These are phyloP conservation scores for Nothoprocta pentlandii DNA, from an alignment of 2,113 vertebrate species.

Conservation along the genomic window DNA sequence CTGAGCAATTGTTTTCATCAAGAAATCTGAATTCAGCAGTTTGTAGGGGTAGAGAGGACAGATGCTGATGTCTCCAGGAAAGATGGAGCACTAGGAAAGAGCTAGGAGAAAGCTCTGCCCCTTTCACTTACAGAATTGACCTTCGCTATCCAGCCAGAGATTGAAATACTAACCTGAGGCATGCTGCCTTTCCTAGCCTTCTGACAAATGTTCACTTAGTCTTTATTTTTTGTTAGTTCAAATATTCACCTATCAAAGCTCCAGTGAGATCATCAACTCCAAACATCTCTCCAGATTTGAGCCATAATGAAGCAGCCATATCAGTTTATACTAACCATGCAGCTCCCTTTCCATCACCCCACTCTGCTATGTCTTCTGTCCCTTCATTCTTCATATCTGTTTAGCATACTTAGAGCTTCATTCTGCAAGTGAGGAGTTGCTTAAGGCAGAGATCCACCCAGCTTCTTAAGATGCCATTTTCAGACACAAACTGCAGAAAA, in stretches of 20 bases:
- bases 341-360: neutral
- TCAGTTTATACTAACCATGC: neutral
- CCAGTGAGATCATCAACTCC: neutral
- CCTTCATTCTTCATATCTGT: neutral
- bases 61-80: neutral
- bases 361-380: neutral
- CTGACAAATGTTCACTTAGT: neutral
- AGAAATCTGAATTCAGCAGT: slow-evolving; percentile 15
- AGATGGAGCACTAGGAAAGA: neutral
- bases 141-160: neutral
- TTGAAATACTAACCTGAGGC: neutral
- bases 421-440: neutral
- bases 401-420: accelerated
- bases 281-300: neutral
- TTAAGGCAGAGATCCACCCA: neutral
- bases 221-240: neutral
- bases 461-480: neutral
- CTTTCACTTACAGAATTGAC: neutral
- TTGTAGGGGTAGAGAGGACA: neutral
- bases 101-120: neutral
- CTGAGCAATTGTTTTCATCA: neutral
- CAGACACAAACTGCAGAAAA: neutral
- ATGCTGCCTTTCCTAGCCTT: neutral
- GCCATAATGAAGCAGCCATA: neutral
- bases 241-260: neutral